Evolutionary conservation across 2,888 invertebrate species (phyloP), one percentile per base, ranked within the genome.

Genomic region (Branchellion lobata): DNA sequence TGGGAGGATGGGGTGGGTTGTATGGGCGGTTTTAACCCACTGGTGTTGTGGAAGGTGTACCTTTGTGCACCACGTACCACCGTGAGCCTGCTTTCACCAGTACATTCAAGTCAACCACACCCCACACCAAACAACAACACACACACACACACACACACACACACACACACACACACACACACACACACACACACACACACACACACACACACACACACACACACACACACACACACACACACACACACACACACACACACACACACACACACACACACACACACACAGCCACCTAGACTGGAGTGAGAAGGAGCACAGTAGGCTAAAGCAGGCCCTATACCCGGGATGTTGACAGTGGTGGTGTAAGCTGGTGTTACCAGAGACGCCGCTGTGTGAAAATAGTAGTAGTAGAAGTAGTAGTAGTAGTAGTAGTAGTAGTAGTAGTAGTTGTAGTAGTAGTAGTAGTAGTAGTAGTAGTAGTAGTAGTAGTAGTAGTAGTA

Each of bases 321-420:
- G 53, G 80, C 80, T 47, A 80, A 53, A 27, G 77, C 65, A 21
- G 80, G 75, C 29, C 80, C 80, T 21, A 80, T 77, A 31, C 80
- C 80, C 31, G 80, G 80, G 27, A 80, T 77, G 77, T 77, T 77
- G 36, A 80, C 77, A 1, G 80, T 80, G 36, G 80, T 74, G 14
- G 79, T 79, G 47, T 75, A 79, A 47, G 75, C 74, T 11, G 65
- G 68, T 18, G 79, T 75, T 1, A 79, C 75, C 65, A 79, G 68
- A 27, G 61, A 74, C 27, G 75, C 79, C 36, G 74, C 36, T 57
- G 31, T 24, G 11, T n/a, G 36, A n/a, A n/a, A n/a, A n/a, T n/a
- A n/a, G n/a, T 33, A 5, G 31, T 27, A 29, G n/a, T 65, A 18
- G 11, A 24, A 65, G 51, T 51, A 51, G 51, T 51, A 51, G 51